Conservation (phyloP, 2,797 vertebrate genomes). For the Natrix natrix region DNA sequence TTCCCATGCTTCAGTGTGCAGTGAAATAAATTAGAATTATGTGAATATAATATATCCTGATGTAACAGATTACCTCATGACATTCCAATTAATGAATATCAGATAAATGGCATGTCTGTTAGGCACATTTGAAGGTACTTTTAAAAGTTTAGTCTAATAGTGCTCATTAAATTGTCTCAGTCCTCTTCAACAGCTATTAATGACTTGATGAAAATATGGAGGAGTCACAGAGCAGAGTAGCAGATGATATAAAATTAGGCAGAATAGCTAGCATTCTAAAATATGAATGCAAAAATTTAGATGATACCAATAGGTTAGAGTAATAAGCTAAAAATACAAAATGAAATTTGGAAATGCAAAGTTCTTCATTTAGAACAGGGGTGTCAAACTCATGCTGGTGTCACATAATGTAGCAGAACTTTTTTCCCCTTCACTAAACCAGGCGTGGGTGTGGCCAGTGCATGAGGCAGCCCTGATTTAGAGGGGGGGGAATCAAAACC, state of each 20-base stretch:
- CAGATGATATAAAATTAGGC: not conserved
- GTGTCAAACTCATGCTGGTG: too few species aligned
- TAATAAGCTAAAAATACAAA: not conserved
- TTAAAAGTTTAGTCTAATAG: not conserved
- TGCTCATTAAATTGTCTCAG: not conserved
- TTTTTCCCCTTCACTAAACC: too few species aligned
- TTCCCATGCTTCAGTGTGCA: slow-evolving; percentile 16
- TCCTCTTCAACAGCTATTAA: not conserved
- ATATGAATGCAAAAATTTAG: not conserved
- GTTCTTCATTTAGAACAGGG: not conserved
- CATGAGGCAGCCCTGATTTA: too few species aligned
- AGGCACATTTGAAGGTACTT: not conserved
- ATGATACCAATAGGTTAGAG: not conserved
- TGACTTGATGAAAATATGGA: not conserved
- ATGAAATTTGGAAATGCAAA: not conserved
- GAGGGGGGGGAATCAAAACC: not conserved
- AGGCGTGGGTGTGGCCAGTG: too few species aligned
- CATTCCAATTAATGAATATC: not conserved
- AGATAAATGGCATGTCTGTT: not conserved
- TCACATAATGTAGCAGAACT: too few species aligned
- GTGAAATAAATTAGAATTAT: slow-evolving; percentile 12
- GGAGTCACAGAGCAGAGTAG: not conserved
- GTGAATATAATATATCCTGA: not conserved
- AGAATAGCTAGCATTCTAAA: not conserved
- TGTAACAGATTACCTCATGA: not conserved